Conservation (phyloP, 2,113 vertebrate genomes). For the Speoplatyrhinus poulsoni region DNA sequence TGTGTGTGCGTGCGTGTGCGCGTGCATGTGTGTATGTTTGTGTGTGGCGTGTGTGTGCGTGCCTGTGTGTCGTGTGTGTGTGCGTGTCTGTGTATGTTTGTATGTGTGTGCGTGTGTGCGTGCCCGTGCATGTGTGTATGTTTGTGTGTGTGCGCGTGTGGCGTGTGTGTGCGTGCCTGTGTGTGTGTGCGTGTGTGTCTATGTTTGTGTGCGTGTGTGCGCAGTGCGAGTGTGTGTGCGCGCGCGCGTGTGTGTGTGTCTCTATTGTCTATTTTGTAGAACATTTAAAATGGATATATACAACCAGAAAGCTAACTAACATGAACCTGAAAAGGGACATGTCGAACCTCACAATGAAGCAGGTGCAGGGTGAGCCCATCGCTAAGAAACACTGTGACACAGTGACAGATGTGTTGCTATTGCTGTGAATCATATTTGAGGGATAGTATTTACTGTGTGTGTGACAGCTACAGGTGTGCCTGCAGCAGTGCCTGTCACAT, state of each 20-base stretch:
- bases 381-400: slow-evolving; percentile 2
- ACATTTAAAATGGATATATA: neutral
- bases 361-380: slow-evolving; percentile 25
- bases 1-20: too few relatives aligned
- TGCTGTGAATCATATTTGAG: too few relatives aligned
- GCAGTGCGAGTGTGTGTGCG: slow-evolving; percentile 9
- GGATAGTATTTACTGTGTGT: too few relatives aligned
- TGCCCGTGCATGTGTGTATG: neutral
- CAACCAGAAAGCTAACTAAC: neutral
- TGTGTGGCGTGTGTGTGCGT: too few relatives aligned
- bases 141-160: too few relatives aligned
- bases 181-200: too few relatives aligned
- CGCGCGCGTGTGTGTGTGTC: too few relatives aligned
- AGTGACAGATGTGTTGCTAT: neutral
- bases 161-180: too few relatives aligned
- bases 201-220: too few relatives aligned
- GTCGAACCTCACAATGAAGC: slow-evolving; percentile 36
- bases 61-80: too few relatives aligned
- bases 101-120: slow-evolving; percentile 21
- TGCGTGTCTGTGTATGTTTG: neutral
- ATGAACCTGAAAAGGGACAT: neutral
- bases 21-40: neutral
- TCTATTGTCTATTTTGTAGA: neutral
- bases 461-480: too few relatives aligned
- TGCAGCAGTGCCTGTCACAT: too few relatives aligned